Base-by-base conservation (phyloP, 2,797 vertebrate genomes). In the Brachyrhaphis roseni region DNA sequence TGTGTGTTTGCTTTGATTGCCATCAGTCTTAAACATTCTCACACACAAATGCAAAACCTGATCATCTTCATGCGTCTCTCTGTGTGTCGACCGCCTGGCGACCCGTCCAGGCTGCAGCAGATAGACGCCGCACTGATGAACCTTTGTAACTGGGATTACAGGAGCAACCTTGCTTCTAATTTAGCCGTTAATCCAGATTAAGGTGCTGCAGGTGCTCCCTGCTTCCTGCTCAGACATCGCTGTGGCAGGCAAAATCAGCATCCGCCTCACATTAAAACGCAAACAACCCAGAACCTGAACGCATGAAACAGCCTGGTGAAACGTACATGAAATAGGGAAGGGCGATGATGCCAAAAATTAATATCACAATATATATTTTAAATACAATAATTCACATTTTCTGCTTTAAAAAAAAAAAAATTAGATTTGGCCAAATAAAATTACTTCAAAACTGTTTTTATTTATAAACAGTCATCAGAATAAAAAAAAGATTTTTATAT, bases 121-220 rank as follows among this genome's bases (percentile, higher is more conserved):
- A 85, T 78, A 80, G 74, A 86, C 23, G 75, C 4, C 59, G 46
- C 68, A 10, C 80, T 75, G 78, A 70, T 45, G 31, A 77, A 83
- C 86, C 47, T 84, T 89, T 85, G 78, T 89, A 82, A 59, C 23
- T 10, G 68, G 86, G 91, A 92, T 92, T 92, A 91, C 68, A 88
- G 83, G 75, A 87, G 73, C 86, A 84, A 82, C 68, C 85, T 23
- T 85, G 87, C 76, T 86, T 91, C 88, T 88, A 91, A 91, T 89
- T 91, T 87, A 87, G 75, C 84, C 81, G 90, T 46, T 93, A 92
- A 93, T 93, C 91, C 91, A 92, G 90, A 93, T 93, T 91, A 93
- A 90, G 87, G 88, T 92, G 88, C 77, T 28, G 46, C 80, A 75
- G 76, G 82, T 80, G 2, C 59, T 89, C 75, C 84, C 78, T 78